phyloP scores from a whole-genome alignment of 1,140 invertebrate genomes.

The Acromyrmex heyeri region DNA sequence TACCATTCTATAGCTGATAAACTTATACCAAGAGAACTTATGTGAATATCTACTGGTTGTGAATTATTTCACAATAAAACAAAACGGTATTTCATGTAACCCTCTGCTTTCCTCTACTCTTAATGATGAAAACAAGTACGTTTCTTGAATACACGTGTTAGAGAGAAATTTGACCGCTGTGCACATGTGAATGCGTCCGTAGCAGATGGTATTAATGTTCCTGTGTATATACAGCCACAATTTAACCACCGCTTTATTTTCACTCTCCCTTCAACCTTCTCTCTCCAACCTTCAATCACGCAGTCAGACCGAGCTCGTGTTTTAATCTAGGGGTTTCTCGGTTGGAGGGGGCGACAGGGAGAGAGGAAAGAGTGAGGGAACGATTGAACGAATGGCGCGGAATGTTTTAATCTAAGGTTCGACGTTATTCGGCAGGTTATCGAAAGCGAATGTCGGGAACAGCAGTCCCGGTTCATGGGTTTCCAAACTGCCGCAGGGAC shows the following conservation, averaged over 20 bases:
- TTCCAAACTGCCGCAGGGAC: conserved; percentile 18
- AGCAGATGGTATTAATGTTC: conserved; percentile 16
- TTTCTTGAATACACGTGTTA: neutral
- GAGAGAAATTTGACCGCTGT: neutral
- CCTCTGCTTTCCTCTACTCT: neutral
- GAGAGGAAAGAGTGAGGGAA: conserved; percentile 17
- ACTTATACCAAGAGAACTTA: no score
- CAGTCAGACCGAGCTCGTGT: conserved; percentile 34
- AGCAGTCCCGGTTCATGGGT: conserved; percentile 21
- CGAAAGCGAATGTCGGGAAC: conserved; percentile 44
- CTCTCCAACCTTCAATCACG: conserved; percentile 33
- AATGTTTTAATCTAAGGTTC: conserved; percentile 74
- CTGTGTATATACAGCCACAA: neutral
- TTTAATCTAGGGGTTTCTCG: conserved; percentile 64
- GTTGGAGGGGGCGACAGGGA: conserved; percentile 15
- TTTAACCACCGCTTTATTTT: conserved; percentile 40
- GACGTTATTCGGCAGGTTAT: conserved; percentile 66
- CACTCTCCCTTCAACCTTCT: neutral
- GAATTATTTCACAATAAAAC: no score
- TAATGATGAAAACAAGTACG: neutral
- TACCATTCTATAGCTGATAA: no score
- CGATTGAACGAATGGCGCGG: conserved; percentile 46
- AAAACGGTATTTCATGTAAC: no score
- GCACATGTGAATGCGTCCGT: neutral
- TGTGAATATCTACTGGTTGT: no score